Conservation (phyloP, 1,140 invertebrate species). For the Megalonaias nervosa region DNA sequence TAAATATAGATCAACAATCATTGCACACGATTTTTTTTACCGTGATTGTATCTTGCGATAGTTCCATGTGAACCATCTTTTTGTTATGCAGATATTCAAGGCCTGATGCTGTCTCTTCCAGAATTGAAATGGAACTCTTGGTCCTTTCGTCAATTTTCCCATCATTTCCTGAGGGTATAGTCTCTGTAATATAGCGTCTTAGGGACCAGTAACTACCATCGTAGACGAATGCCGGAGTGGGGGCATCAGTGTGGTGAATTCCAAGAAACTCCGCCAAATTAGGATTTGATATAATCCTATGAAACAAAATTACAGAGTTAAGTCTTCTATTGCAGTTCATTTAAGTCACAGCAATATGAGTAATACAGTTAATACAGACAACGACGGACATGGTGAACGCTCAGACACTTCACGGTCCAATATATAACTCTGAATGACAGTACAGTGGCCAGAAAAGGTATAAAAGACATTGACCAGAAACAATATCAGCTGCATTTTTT, state of each 20-base stretch:
- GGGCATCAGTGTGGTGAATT: slow-evolving; percentile 40
- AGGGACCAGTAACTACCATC: slow-evolving; percentile 42
- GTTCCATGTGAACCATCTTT: slow-evolving; percentile 57
- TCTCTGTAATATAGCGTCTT: slow-evolving; percentile 19
- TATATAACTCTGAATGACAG: no score
- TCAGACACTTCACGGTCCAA: no score
- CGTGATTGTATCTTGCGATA: slow-evolving; percentile 55
- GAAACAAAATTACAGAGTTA: not conserved
- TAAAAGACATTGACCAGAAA: no score
- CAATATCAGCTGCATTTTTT: no score
- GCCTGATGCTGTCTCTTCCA: slow-evolving; percentile 33
- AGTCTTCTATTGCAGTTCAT: slow-evolving; percentile 4
- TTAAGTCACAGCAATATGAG: slow-evolving; percentile 5
- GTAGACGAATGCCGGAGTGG: slow-evolving; percentile 43
- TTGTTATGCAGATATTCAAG: slow-evolving; percentile 53
- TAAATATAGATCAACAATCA: not conserved
- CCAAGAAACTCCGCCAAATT: slow-evolving; percentile 44
- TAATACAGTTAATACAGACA: no score
- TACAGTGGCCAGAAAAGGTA: no score
- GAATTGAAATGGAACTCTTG: not conserved
- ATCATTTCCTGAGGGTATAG: slow-evolving; percentile 23
- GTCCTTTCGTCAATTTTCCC: slow-evolving; percentile 10
- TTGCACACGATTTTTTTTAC: slow-evolving; percentile 18
- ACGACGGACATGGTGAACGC: no score
- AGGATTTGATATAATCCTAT: not conserved